Evolutionary conservation across 1,140 invertebrate species (phyloP).

Genomic region (Drosophila yakuba): DNA sequence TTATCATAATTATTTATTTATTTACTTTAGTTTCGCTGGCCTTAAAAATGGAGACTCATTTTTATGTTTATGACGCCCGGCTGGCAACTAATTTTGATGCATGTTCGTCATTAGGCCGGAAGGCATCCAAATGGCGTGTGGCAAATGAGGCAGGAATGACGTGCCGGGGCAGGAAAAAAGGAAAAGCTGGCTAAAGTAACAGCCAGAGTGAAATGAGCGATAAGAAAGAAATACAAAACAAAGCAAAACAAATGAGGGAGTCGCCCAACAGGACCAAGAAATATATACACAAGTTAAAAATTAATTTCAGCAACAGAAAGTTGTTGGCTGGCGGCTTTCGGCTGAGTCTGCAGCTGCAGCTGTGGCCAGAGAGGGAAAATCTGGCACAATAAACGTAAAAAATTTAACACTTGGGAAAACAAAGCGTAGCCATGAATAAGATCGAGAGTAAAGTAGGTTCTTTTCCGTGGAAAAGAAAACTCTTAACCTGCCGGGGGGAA

Average conservation of each 20-base stretch:
- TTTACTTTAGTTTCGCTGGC: constrained; percentile 60
- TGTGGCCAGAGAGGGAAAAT: constrained; percentile 55
- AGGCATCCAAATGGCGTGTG: constrained; percentile 52
- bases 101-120: constrained; percentile 65
- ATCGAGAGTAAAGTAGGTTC: constrained; percentile 61
- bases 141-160: constrained; percentile 59
- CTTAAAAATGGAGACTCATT: constrained; percentile 42
- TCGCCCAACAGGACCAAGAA: constrained; percentile 39
- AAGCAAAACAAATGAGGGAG: constrained; percentile 29
- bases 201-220: constrained; percentile 20
- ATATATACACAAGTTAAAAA: constrained; percentile 81
- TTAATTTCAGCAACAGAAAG: constrained; percentile 72
- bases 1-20: constrained; percentile 75
- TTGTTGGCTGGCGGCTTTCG: constrained; percentile 6
- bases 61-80: constrained; percentile 56
- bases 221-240: constrained; percentile 47
- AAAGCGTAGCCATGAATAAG: constrained; percentile 74
- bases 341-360: constrained; percentile 63
- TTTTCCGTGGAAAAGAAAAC: constrained; percentile 14
- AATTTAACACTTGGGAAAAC: constrained; percentile 69
- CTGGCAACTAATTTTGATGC: constrained; percentile 68
- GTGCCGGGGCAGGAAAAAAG: constrained; percentile 14
- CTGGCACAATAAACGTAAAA: constrained; percentile 80
- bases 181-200: constrained; percentile 18
- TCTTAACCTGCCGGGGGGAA: constrained; percentile 1